Evolutionary conservation across 1,140 invertebrate species (phyloP), one percentile per base, ranked within the genome.

Genomic region (Monomorium pharaonis): DNA sequence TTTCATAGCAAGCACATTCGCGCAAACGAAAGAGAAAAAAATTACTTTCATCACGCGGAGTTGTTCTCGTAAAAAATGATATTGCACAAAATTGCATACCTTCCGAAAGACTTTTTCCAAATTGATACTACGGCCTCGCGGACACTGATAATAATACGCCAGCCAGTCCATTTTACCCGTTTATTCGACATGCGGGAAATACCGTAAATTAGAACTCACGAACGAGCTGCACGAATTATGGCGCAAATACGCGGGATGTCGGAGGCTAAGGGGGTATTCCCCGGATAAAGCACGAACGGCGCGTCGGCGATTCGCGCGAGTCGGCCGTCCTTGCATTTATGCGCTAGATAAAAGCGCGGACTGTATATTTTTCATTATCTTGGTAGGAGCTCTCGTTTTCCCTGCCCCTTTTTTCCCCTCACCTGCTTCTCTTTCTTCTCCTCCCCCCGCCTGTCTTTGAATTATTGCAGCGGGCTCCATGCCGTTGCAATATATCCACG

Each of bases 341-440:
- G 37, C 67, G 37, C 27, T n/a, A 67, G 67, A 83, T 83, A 83
- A 83, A 83, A 83, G 78, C 67, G 51, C 51, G 78, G 65, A 83
- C 78, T 83, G 67, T 83, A 83, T 83, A 83, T 83, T 83, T 83
- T 83, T 83, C 78, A 83, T 83, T 83, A 83, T 83, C 78, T 74
- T 74, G 51, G 37, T 72, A 74, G 51, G 18, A 58, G 63, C 51
- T 74, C 54, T 83, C 78, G 37, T 70, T 84, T 47, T 84, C 47
- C 56, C 56, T 63, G 30, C n/a, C 56, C 44, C 9, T n/a, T 10
- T 51, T 60, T 27, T 21, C 21, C 10, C 42, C 49, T 42, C 56
- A n/a, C 49, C 33, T 18, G n/a, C 18, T 24, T 33, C n/a, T 49
- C 10, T 65, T 24, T 21, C n/a, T 54, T 21, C 2, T 7, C 2